Base-by-base conservation (phyloP, 2,888 invertebrate genomes). In the Mimas tiliae region DNA sequence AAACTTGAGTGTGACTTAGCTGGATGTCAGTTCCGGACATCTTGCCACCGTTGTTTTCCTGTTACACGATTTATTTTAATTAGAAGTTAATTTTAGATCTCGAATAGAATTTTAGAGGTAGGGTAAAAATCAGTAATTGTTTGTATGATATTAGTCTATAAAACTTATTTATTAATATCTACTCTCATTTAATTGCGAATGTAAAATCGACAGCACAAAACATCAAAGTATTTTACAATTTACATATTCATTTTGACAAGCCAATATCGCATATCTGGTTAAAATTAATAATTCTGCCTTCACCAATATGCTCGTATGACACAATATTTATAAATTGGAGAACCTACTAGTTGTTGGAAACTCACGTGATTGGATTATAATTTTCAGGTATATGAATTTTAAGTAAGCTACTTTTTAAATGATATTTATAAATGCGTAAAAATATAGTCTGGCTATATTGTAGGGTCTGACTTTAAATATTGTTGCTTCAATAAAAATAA, bases 1-100 rank as follows among this genome's bases (percentile, higher is more conserved):
- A 71, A 0, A 92, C 90, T 66, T 90, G 88, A 0, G 90, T 79
- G 72, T 93, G 89, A 42, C 86, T 87, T 19, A 90, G 73, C 70
- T 92, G 92, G 0, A 80, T 82, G 16, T 91, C 91, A 2, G 75
- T 72, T 0, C 86, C 67, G 0, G 83, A 75, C 87, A 93, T 90
- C 66, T 79, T 87, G 1, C 77, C 75, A 0, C 77, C 74, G 1
- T 79, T 79, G 63, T 78, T 81, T 1, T 91, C 90, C 90, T 91
- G 80, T 52, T 51, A 52, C 11, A n/a, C 27, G 14, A 27, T 52
- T 27, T 12, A 11, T 27, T 12, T 11, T 16, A 16, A 8, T 50
- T 50, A 50, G n/a, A n/a, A 11, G 42, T 42, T 8, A 1, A 42
- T 42, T 6, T 42, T 11, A 42, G 42, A 42, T 42, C 11, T 6